Evolutionary conservation across 2,888 invertebrate genomes (phyloP), one percentile per base, ranked within the genome.

Genomic region (Leptogaster cylindrica): DNA sequence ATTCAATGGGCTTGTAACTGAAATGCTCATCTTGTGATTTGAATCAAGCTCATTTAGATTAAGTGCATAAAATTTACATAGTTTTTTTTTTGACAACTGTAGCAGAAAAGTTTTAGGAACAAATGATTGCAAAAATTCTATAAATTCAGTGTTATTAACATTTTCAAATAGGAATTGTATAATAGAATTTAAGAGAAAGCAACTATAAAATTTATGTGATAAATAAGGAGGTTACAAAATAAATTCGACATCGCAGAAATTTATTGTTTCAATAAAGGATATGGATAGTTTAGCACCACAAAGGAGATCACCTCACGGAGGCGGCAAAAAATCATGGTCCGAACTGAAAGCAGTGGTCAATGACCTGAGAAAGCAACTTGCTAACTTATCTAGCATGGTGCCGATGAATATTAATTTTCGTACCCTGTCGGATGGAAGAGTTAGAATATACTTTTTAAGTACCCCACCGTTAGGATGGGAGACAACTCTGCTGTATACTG

Each of bases 381-480:
- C 91, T 2, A 87, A 88, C 64, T 82, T 93, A 33, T 92, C 92
- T 0, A 88, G 89, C 1, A 90, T 92, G 85, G 89, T 93, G 16
- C 94, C 94, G 1, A 89, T 89, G 73, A 89, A 90, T 51, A 88
- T 94, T 73, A 88, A 90, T 28, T 94, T 94, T 81, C 86, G 93
- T 67, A 87, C 87, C 23, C 83, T 93, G 33, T 85, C 87, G 63
- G 92, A 91, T 81, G 92, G 91, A 31, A 87, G 91, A 73, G 91
- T 88, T 8, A 86, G 95, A 75, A 89, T 96, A 75, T 97, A 96
- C 80, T 97, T 95, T 79, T 84, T 97, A 70, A 90, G 93, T 73
- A 91, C 92, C 18, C 92, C 93, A 0, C 89, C 90, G 58, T 92
- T 92, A 75, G 91, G 92, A 12, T 92, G 94, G 88, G 95, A 96